Base-by-base conservation (phyloP, 2,888 invertebrate species). In the Pammene aurita region DNA sequence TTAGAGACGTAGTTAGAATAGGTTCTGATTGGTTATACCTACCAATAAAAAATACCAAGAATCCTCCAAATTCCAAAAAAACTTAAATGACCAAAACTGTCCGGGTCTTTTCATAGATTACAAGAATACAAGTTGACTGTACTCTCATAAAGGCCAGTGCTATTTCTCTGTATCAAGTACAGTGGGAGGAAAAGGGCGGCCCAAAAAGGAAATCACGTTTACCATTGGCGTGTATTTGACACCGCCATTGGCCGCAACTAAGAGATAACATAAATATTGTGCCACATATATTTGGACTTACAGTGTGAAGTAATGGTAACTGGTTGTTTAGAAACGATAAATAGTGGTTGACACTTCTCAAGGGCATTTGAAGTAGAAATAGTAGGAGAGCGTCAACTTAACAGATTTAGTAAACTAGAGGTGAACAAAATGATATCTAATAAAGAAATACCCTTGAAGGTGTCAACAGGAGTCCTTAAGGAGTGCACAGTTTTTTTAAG, bases 181-280 rank as follows among this genome's bases (percentile, higher is more conserved):
- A 71, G 61, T 71, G 64, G 72, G 72, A 71, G 73, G 74, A 71
- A 73, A 71, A 54, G 41, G 63, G 67, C 48, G 66, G 75, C 77
- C 79, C 81, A 88, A 89, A 84, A 80, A 87, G 89, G 89, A 89
- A 87, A 87, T 88, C 89, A 89, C 89, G 71, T 75, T 74, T 76
- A 75, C 79, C 76, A 75, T 77, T 74, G 71, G 70, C 67, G 26
- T 66, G 55, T 66, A 44, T 66, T 50, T 66, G 56, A 61, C 56
- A 65, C 60, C 56, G 35, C 58, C 60, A 58, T 69, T 69, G 64
- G 64, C 26, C 35, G 34, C 35, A 50, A 81, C 81, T 86, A 84
- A 86, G 81, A 78, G 82, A 83, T 81, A 83, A 84, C 84, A 84
- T 84, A 79, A 83, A 83, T 82, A 83, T 79, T 79, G 78, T 80